A percentile compares a stretch with the other conserved stretches of the same genome.
Evolutionary conservation across 1,140 invertebrate genomes (phyloP).

Genomic region (Chionoecetes opilio): DNA sequence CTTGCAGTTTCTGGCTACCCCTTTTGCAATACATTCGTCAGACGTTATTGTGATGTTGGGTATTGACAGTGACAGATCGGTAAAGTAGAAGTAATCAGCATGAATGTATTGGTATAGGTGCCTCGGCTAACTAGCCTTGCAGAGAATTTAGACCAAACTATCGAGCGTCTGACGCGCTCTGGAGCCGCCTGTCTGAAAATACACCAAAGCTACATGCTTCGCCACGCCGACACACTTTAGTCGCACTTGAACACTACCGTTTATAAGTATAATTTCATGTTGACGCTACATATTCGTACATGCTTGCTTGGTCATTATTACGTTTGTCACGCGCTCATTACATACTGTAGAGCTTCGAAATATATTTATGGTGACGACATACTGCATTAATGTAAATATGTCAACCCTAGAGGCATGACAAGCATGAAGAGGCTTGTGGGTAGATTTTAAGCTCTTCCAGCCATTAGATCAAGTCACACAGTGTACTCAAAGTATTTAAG

Average conservation of each 20-base stretch:
- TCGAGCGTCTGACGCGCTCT: conserved; percentile 23
- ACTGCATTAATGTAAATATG: background rate
- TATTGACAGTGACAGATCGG: background rate
- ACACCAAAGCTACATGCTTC: conserved; percentile 17
- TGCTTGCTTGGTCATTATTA: background rate
- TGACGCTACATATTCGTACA: background rate
- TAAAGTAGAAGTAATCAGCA: background rate
- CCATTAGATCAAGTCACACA: background rate
- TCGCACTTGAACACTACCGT: background rate
- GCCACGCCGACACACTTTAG: background rate
- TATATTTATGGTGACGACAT: background rate
- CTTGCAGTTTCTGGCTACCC: no score
- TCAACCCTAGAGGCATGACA: background rate
- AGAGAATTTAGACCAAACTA: conserved; percentile 20
- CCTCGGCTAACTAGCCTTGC: background rate
- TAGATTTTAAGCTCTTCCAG: background rate
- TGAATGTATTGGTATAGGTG: background rate
- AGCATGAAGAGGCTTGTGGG: background rate
- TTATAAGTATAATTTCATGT: background rate
- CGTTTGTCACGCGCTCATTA: background rate
- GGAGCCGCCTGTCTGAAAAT: conserved; percentile 17
- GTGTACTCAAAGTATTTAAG: background rate
- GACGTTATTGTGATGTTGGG: background rate
- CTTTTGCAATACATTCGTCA: background rate
- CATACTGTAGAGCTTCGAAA: background rate